Percentiles rank a stretch among this genome's conserved stretches.
phyloP scores from a whole-genome alignment of 2,888 invertebrate species.

The Hesperia comma region DNA sequence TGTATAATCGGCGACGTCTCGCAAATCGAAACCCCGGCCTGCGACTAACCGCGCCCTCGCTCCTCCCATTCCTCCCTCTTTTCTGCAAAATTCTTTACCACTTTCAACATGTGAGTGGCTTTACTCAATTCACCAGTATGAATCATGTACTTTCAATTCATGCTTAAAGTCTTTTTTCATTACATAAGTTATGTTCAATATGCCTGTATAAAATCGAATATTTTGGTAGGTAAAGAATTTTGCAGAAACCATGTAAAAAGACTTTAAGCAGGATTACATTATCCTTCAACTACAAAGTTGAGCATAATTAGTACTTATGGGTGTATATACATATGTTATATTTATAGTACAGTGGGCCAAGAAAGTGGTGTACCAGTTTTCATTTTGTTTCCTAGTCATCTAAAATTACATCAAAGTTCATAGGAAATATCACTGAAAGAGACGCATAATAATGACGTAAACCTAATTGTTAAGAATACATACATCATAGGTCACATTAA shows the following conservation, averaged over 20 bases:
- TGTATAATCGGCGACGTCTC: slow-evolving; percentile 80
- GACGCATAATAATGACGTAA: too few species aligned
- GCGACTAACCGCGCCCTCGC: slow-evolving; percentile 52
- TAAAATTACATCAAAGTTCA: too few species aligned
- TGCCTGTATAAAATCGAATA: slow-evolving; percentile 8
- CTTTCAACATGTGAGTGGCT: slow-evolving; percentile 73
- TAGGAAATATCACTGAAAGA: too few species aligned
- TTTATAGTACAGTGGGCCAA: too few species aligned
- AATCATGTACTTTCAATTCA: slow-evolving; percentile 52
- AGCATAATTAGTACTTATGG: background rate
- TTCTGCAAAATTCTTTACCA: slow-evolving; percentile 82
- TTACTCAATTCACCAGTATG: slow-evolving; percentile 42
- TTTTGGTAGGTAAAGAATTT: slow-evolving; percentile 74
- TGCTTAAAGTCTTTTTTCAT: slow-evolving; percentile 76
- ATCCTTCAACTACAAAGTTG: too few species aligned
- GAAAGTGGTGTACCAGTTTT: too few species aligned
- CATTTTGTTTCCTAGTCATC: too few species aligned
- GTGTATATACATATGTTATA: background rate
- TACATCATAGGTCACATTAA: too few species aligned
- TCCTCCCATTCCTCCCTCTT: slow-evolving; percentile 52
- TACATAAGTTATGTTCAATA: slow-evolving; percentile 33
- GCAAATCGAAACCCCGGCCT: slow-evolving; percentile 68
- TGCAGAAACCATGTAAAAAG: slow-evolving; percentile 65
- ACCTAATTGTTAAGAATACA: too few species aligned
- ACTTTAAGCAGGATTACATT: slow-evolving; percentile 52